These are phyloP conservation scores for Lasioglossum albipes DNA, from an alignment of 1,140 invertebrate genomes.

Conservation along the genomic window DNA sequence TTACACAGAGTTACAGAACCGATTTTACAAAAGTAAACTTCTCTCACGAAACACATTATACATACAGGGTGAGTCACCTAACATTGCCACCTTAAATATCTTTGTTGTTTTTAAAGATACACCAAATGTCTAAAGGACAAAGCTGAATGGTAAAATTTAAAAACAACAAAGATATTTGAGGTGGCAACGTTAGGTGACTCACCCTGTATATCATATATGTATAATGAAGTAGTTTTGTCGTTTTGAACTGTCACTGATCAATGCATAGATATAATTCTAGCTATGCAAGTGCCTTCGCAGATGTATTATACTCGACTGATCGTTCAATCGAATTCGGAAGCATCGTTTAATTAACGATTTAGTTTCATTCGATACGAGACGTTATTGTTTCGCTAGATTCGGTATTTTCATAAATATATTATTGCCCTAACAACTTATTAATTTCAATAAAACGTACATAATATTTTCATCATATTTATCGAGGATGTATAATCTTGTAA, in stretches of 20 bases:
- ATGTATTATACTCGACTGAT: conserved; percentile 6
- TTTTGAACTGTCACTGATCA: conserved; percentile 1
- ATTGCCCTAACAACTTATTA: neutral
- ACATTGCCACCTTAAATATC: no score
- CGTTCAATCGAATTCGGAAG: neutral
- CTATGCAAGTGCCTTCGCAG: conserved; percentile 35
- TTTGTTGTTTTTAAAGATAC: no score
- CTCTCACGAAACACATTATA: neutral
- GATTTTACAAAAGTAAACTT: conserved; percentile 19
- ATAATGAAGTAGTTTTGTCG: neutral
- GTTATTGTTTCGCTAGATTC: neutral
- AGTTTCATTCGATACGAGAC: neutral
- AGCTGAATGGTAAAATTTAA: no score
- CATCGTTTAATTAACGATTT: conserved; percentile 11
- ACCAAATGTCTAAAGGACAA: no score
- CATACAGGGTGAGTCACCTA: no score
- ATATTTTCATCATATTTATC: neutral
- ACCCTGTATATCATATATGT: no score
- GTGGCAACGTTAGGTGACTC: no score
- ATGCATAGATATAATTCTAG: conserved; percentile 28
- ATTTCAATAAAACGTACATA: no score
- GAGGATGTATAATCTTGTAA: conserved; percentile 11
- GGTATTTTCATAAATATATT: conserved; percentile 16
- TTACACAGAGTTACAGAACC: conserved; percentile 45
- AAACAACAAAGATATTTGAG: no score